phyloP scores from a whole-genome alignment of 1,140 invertebrate species.

The Meloidogyne hapla region DNA sequence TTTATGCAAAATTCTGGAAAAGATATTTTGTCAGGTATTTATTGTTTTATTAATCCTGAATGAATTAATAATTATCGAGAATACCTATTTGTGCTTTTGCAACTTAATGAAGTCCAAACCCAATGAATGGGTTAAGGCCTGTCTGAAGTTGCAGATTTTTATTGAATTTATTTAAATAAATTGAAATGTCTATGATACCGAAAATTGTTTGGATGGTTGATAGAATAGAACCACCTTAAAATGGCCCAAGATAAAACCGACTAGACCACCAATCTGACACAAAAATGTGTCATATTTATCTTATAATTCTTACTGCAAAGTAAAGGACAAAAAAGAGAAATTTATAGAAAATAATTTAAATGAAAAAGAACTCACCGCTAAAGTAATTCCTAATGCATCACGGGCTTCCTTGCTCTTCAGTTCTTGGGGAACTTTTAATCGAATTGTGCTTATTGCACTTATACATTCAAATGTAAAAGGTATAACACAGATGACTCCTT shows the following conservation, averaged over 20 bases:
- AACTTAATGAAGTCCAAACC: conserved; percentile 21
- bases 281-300: no score
- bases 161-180: background rate
- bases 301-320: no score
- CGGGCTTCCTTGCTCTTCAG: conserved; percentile 79
- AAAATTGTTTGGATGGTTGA: no score
- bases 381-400: conserved; percentile 80
- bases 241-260: no score
- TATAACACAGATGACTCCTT: conserved; percentile 69
- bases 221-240: no score
- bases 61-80: background rate
- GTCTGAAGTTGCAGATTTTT: conserved; percentile 24
- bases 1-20: background rate
- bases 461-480: conserved; percentile 80
- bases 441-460: conserved; percentile 79
- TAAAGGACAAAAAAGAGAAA: background rate
- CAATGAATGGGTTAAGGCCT: background rate
- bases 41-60: background rate
- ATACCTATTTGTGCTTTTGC: conserved; percentile 10
- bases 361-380: conserved; percentile 68
- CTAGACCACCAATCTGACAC: no score
- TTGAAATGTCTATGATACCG: no score
- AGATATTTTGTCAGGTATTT: background rate
- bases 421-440: conserved; percentile 86
- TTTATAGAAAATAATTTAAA: background rate